phyloP scores from a whole-genome alignment of 2,113 vertebrate species.

The Alectura lathami region DNA sequence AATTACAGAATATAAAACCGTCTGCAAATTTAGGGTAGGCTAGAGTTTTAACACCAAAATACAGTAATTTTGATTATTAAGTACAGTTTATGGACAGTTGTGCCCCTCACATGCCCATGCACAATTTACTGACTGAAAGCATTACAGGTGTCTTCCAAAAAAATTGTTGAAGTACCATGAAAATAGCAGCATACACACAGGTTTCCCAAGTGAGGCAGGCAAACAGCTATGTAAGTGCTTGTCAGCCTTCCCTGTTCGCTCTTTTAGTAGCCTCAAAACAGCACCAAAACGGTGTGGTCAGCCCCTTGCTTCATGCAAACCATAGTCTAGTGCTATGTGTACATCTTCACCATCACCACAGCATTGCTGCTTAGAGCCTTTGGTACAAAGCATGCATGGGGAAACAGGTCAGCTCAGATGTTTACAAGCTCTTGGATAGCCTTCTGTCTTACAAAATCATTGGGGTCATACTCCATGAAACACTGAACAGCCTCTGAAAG shows the following conservation, averaged over 20 bases:
- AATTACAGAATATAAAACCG: not conserved
- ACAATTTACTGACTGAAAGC: not conserved
- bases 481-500: not conserved
- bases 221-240: not conserved
- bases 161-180: not conserved
- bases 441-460: not conserved
- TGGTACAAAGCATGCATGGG: not conserved
- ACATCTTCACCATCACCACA: not conserved
- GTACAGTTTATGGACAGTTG: not conserved
- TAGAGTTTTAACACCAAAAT: not conserved
- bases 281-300: not conserved
- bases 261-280: not conserved
- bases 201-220: not conserved
- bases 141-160: not conserved
- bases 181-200: not conserved
- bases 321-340: rapidly evolving
- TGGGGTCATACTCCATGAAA: rapidly evolving
- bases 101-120: not conserved
- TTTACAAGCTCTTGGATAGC: not conserved
- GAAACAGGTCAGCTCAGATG: not conserved
- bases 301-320: not conserved
- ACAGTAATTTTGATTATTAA: not conserved
- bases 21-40: not conserved
- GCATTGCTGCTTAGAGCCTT: not conserved
- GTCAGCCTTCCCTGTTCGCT: not conserved